Evolutionary conservation across 2,113 vertebrate species (phyloP), one percentile per base, ranked within the genome.

Genomic region (Corythoichthys haematopterus): DNA sequence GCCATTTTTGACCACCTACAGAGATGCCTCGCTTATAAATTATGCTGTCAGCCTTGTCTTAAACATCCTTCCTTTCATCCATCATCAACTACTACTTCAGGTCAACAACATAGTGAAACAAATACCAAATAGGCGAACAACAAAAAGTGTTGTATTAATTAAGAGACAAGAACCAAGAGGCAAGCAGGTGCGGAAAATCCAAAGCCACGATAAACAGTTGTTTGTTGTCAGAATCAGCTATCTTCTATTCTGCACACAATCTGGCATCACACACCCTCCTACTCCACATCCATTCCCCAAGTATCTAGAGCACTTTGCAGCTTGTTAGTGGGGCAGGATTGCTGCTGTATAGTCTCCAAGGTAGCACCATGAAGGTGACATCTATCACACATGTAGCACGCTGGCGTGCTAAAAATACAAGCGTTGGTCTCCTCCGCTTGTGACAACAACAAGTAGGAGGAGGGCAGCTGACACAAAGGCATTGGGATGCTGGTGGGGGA

Each of bases 301-400:
- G 76, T 69, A 79, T 80, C 74, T 57, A 38, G 79, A 83, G 81
- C 81, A 83, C 84, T 89, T 88, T 87, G 75, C 85, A 85, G 90
- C 88, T 90, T 89, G 89, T 91, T 90, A 90, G 83, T 84, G 75
- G 71, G 79, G 77, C 82, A 78, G 83, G 79, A 80, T 77, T 85
- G 77, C 79, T 82, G 82, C 79, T 84, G 79, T 80, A 75, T 71
- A 65, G 81, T 83, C 82, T 84, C 80, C 75, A 83, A 80, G 87
- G 83, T 80, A 28, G 77, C 58, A 74, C 82, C 79, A 85, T 85
- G 89, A 91, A 91, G 90, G 92, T 91, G 88, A 90, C 91, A 90
- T 91, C 85, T 88, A 91, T 93, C 88, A 92, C 55, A 36, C 5
- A 6, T 91, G 92, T 89, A 88, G 89, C 65, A 66, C 0, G 47